A percentile compares a stretch with the other conserved stretches of the same genome.
Conservation (phyloP, 2,888 invertebrate species). For the Zaprionus obscuricornis region DNA sequence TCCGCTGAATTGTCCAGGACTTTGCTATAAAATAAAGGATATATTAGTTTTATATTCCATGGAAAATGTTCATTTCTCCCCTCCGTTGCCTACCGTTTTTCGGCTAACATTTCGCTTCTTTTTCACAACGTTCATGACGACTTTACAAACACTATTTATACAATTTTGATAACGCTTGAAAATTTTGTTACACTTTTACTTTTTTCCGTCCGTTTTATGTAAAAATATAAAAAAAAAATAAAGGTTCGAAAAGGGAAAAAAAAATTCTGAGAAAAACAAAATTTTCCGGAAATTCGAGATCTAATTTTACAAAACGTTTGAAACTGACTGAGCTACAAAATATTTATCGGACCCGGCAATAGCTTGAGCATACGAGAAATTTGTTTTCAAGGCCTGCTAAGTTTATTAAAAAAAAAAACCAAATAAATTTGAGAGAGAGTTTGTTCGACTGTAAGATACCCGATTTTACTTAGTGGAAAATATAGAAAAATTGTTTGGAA, state of each 20-base stretch:
- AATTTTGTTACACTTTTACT: slow-evolving; percentile 1
- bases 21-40: slow-evolving; percentile 28
- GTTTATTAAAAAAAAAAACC: neutral
- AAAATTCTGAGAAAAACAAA: slow-evolving; percentile 23
- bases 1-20: slow-evolving; percentile 31
- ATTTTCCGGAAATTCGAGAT: slow-evolving; percentile 25
- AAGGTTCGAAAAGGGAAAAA: slow-evolving; percentile 1
- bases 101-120: too few relatives aligned
- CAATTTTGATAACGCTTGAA: slow-evolving; percentile 16
- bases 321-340: slow-evolving; percentile 41
- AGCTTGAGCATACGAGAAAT: too few relatives aligned
- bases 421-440: too few relatives aligned
- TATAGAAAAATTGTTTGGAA: too few relatives aligned
- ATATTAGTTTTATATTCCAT: neutral
- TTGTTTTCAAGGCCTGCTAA: too few relatives aligned
- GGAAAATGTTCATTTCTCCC: too few relatives aligned
- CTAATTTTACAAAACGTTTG: slow-evolving; percentile 23
- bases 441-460: too few relatives aligned
- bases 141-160: too few relatives aligned
- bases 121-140: too few relatives aligned
- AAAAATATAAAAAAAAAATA: neutral
- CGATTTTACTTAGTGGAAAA: too few relatives aligned
- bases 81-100: too few relatives aligned
- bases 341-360: neutral
- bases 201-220: neutral